Evolutionary conservation across 1,140 invertebrate species (phyloP).

Genomic region (Drosophila lowei): DNA sequence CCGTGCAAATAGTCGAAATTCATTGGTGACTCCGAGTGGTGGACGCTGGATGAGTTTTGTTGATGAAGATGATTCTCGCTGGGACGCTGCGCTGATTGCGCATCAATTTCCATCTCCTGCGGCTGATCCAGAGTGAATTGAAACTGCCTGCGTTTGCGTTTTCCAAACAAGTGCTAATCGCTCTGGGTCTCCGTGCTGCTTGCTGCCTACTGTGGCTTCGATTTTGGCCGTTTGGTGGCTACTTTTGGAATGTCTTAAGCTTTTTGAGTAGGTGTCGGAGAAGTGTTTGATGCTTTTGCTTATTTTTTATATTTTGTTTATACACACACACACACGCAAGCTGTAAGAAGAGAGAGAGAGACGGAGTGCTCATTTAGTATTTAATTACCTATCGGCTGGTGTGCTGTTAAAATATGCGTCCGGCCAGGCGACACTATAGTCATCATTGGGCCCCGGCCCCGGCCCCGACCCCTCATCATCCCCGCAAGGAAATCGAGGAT

Average conservation of each 20-base stretch:
- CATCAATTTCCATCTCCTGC: slow-evolving; percentile 82
- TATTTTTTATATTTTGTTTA: slow-evolving; percentile 47
- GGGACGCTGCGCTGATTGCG: slow-evolving; percentile 59
- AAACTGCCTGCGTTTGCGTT: slow-evolving; percentile 15
- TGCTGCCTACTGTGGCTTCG: slow-evolving; percentile 25
- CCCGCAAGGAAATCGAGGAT: slow-evolving; percentile 2
- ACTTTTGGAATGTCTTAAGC: slow-evolving; percentile 69
- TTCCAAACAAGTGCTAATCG: background rate
- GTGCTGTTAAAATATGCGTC: slow-evolving; percentile 38
- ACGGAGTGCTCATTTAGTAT: slow-evolving; percentile 49
- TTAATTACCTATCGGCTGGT: slow-evolving; percentile 74
- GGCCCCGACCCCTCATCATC: slow-evolving; percentile 21
- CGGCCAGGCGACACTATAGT: slow-evolving; percentile 38
- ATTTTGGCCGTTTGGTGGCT: slow-evolving; percentile 20
- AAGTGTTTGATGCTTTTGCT: slow-evolving; percentile 45
- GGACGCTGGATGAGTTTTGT: slow-evolving; percentile 41
- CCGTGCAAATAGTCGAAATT: slow-evolving; percentile 82
- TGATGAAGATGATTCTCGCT: slow-evolving; percentile 38
- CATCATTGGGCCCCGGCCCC: slow-evolving; percentile 21
- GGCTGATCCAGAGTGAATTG: slow-evolving; percentile 67
- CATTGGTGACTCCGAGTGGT: slow-evolving; percentile 78
- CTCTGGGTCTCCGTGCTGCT: slow-evolving; percentile 13
- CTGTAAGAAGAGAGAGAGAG: slow-evolving; percentile 64
- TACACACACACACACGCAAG: slow-evolving; percentile 47
- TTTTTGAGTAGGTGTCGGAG: slow-evolving; percentile 57